Base-by-base conservation (phyloP, 1,140 invertebrate species). In the Agrilus planipennis region DNA sequence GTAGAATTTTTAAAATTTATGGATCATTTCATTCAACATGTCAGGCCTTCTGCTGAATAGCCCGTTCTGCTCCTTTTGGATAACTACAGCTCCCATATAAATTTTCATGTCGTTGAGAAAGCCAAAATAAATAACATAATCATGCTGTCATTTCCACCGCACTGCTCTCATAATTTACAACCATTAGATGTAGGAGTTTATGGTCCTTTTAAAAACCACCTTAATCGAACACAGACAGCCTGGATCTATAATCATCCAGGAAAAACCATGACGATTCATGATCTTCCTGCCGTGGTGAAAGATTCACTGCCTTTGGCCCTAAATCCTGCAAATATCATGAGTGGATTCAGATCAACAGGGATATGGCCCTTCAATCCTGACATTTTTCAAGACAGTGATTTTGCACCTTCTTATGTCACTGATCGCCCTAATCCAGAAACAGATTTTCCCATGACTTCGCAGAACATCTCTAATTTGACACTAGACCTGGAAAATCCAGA, bases 281-380 rank as follows among this genome's bases (percentile, higher is more conserved):
- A 42, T 18, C 22, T 36, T 17, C 31, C 40, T 12, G 6, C 17
- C 9, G 12, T 41, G 3, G 4, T 41, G n/a, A 34, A 22, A 5
- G 15, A 34, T 17, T 29, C 39, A 5, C 31, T 41, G 15, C 31
- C 31, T 11, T 21, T 41, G 6, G 17, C 31, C 18, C 4, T 17
- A 3, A 42, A 18, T 3, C 40, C 40, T 4, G 9, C 2, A 9
- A 42, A 42, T 15, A 42, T 42, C 19, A 19, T 16, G 12, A 27
- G 16, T 6, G 31, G 40, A 16, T 42, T 42, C 35, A 3, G 4
- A 9, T 12, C 17, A 10, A 25, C 40, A 19, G 40, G 32, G 7
- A 42, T 42, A 27, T 42, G 40, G 40, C 40, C 40, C 3, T 42
- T 18, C 18, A 42, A 34, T 19, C 12, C 21, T 4, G 21, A 42